Evolutionary conservation across 2,797 vertebrate species (phyloP).

Genomic region (Fistularia tabacaria): DNA sequence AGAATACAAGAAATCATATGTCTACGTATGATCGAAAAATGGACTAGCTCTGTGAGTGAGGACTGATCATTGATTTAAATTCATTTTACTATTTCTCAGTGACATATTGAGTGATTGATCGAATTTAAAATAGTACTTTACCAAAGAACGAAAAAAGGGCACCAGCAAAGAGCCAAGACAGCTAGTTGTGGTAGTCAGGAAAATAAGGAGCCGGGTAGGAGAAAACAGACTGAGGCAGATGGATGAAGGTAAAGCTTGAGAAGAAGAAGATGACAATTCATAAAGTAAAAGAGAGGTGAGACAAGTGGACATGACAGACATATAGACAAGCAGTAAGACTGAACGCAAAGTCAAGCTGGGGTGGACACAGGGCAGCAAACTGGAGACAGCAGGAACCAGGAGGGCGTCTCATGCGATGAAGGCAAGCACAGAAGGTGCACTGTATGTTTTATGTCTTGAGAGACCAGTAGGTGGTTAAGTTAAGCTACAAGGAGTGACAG

Average conservation of each 20-base stretch:
- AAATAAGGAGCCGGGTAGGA: constrained; percentile 21
- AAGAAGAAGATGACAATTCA: constrained; percentile 3
- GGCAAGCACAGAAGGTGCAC: constrained; percentile 45
- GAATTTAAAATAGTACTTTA: no score
- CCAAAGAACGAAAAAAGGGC: no score
- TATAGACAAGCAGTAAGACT: constrained; percentile 16
- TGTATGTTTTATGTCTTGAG: constrained; percentile 71
- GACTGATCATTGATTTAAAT: no score
- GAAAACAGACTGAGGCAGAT: constrained; percentile 24
- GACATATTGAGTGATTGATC: no score
- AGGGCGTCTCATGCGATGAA: constrained; percentile 68
- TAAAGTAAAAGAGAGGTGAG: constrained; percentile 7
- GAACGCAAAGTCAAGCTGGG: constrained; percentile 35
- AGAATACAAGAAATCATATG: no score
- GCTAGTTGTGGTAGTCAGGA: constrained; percentile 12
- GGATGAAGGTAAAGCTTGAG: background rate
- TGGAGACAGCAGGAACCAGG: constrained; percentile 44
- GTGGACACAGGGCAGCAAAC: constrained; percentile 51
- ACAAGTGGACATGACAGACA: constrained; percentile 24
- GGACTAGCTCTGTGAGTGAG: no score
- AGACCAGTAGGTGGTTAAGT: constrained; percentile 37
- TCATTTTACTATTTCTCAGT: no score
- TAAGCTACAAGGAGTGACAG: constrained; percentile 8
- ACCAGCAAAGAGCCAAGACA: no score
- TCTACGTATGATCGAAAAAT: no score